phyloP scores from a whole-genome alignment of 2,797 vertebrate genomes.

The Dicrostonyx torquatus region DNA sequence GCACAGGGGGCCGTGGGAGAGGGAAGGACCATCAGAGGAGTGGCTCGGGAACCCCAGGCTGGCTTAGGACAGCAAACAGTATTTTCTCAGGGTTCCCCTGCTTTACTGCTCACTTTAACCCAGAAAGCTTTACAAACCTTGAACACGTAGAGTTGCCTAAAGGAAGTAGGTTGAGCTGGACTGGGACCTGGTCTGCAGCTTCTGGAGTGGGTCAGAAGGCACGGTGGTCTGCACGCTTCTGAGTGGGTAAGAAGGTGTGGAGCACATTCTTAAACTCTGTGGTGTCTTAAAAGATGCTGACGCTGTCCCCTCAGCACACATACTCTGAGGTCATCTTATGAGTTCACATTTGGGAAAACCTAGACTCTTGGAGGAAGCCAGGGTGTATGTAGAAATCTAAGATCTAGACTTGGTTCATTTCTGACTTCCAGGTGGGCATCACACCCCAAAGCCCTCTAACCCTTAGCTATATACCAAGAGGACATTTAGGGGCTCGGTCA shows the following conservation, averaged over 20 bases:
- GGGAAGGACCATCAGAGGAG: background rate
- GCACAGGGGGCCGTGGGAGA: background rate
- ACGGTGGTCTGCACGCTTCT: background rate
- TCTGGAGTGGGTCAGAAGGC: background rate
- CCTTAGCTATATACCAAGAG: background rate
- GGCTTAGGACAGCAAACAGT: background rate
- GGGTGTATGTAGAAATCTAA: background rate
- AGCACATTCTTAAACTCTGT: background rate
- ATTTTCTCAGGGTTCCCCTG: background rate
- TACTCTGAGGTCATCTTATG: background rate
- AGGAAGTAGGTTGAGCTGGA: background rate
- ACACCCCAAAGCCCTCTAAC: background rate
- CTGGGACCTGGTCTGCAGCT: rapidly evolving
- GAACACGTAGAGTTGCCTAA: background rate
- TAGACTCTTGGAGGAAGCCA: background rate
- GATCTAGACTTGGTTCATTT: background rate
- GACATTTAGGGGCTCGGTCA: background rate
- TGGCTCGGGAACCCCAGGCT: background rate
- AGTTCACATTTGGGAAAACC: background rate
- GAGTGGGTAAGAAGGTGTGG: background rate
- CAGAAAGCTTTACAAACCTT: background rate
- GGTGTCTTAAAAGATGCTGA: background rate
- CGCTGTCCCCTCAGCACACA: background rate
- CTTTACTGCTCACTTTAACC: background rate
- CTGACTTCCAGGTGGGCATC: background rate